Evolutionary conservation across 2,888 invertebrate genomes (phyloP), one percentile per base, ranked within the genome.

Genomic region (Petrolisthes manimaculis): DNA sequence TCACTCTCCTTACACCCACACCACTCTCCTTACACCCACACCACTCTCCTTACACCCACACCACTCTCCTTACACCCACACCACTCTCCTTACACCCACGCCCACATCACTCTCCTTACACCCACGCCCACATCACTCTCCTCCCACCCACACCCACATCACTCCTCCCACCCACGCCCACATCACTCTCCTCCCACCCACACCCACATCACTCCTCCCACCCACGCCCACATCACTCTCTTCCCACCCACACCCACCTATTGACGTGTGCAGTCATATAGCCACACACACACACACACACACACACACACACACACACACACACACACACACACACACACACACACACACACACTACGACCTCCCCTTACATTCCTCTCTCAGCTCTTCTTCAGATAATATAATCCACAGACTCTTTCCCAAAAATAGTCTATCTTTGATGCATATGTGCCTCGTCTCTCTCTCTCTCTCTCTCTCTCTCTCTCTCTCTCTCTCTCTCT

Each of bases 281-380:
- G n/a, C 4, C 6, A 78, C 53, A 78, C 53, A 78, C 53, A 78
- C 53, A 78, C 53, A 78, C 53, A 78, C 53, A 78, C 53, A 78
- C 53, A 78, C n/a, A 53, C 53, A 4, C 12, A 4, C 12, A 4
- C 75, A 75, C 75, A 75, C 75, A 75, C 75, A 75, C 75, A 75
- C 75, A 75, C 75, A 75, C 75, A 75, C 75, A 75, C 75, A 75
- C 75, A 75, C 75, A 75, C 75, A 75, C 75, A 75, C 75, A 75
- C 75, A 75, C 75, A 75, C 75, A 75, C 75, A 75, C 75, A 75
- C 75, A 75, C 75, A 75, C 75, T 21, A n/a, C 9, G 21, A 21
- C 14, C 61, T 74, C n/a, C 4, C 8, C 8, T 74, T 74, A 8
- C n/a, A 12, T 74, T 74, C 74, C 21, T 74, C 18, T n/a, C 74